Percentiles rank a stretch among this genome's conserved stretches.
These are phyloP conservation scores for Poeciliopsis retropinna DNA, from an alignment of 2,113 vertebrate genomes.

Conservation along the genomic window DNA sequence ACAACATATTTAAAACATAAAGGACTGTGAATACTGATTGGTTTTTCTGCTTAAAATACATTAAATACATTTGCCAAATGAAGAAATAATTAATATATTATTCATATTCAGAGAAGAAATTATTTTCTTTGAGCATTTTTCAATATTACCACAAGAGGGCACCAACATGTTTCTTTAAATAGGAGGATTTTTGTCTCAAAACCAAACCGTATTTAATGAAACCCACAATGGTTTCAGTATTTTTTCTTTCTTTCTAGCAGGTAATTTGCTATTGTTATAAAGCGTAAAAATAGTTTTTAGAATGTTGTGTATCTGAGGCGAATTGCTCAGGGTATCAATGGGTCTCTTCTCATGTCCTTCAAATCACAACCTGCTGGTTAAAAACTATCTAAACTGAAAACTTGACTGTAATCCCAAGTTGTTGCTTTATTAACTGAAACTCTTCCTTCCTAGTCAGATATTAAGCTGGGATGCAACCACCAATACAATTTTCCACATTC, in stretches of 20 bases:
- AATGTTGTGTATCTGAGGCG: neutral
- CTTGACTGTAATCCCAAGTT: neutral
- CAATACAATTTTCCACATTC: neutral
- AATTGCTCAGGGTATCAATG: neutral
- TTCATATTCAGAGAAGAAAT: neutral
- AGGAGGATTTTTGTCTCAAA: neutral
- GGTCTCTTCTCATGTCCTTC: neutral
- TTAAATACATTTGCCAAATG: neutral
- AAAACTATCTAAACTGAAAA: too few species aligned
- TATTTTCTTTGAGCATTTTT: neutral
- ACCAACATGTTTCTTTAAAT: neutral
- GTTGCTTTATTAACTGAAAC: neutral
- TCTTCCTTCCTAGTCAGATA: neutral
- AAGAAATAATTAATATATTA: neutral
- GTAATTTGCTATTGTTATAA: neutral
- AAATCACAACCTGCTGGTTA: too few species aligned
- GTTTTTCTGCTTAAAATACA: too few species aligned
- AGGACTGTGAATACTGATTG: neutral
- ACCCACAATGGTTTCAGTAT: neutral
- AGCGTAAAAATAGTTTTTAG: neutral
- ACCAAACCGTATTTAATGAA: neutral
- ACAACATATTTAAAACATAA: neutral
- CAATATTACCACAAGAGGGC: neutral
- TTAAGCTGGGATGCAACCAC: neutral
- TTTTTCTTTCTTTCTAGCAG: neutral